Base-by-base conservation (phyloP, 1,140 invertebrate genomes). In the Berghia stephanieae region DNA sequence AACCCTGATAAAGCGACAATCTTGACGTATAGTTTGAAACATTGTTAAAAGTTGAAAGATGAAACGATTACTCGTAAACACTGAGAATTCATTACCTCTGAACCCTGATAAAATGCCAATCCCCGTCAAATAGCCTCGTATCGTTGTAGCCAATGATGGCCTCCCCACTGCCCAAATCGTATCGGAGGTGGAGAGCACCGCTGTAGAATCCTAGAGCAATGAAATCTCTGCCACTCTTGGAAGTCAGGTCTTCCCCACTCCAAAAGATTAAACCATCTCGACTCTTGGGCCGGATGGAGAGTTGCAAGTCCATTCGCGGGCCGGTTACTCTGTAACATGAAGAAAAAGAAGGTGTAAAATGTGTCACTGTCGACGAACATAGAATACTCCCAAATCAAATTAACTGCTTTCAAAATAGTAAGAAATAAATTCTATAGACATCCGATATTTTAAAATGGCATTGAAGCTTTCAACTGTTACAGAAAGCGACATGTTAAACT, bases 71-170 rank as follows among this genome's bases (percentile, higher is more conserved):
- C n/a, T n/a, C n/a, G n/a, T n/a, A n/a, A n/a, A n/a, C n/a, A n/a
- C n/a, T n/a, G n/a, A n/a, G n/a, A n/a, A 5, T 67, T 18, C 66
- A 84, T 88, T 90, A 97, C 96, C 96, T 95, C 42, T 95, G 93
- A 40, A 95, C 94, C 89, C 94, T 92, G 36, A 97, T 92, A 78
- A 94, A 92, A 89, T 98, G 96, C 96, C 96, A 98, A 49, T 95
- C 91, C 71, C 96, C 96, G 89, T 98, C 96, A 89, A 96, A 94
- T 42, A 98, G 92, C 88, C 92, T 93, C n/a, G 95, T 94, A 79
- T 92, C 91, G 90, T 98, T 98, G 81, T 96, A 96, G 76, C 93
- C 91, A 21, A 98, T 93, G 46, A 85, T 78, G 4, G 86, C 89
- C 83, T 95, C 94, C 8, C 77, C 94, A 93, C 84, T 94, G 93